phyloP scores from a whole-genome alignment of 2,888 invertebrate genomes.

The Plemyria rubiginata region DNA sequence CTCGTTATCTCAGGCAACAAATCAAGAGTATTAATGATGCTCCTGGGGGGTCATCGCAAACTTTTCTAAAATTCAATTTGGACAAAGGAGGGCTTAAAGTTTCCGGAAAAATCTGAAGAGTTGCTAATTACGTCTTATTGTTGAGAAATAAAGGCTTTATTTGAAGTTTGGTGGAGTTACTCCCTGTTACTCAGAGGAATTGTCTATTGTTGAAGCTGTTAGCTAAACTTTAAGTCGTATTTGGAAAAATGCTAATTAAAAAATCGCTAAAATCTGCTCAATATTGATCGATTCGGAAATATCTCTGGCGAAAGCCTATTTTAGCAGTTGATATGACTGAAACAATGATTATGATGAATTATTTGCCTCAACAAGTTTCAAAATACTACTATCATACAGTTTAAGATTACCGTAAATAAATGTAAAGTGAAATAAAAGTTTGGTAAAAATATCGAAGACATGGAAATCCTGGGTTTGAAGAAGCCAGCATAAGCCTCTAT shows the following conservation, averaged over 20 bases:
- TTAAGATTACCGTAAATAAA: too few relatives aligned
- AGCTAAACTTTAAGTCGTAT: not conserved
- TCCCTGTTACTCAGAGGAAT: not conserved
- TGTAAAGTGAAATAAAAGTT: too few relatives aligned
- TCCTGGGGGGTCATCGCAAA: slow-evolving; percentile 55
- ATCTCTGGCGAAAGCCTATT: not conserved
- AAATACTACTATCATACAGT: too few relatives aligned
- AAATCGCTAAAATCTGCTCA: not conserved
- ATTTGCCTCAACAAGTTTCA: too few relatives aligned
- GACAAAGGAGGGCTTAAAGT: slow-evolving; percentile 61
- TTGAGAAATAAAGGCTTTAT: slow-evolving; percentile 74
- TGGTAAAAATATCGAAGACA: too few relatives aligned
- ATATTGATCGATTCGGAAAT: not conserved
- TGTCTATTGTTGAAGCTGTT: slow-evolving; percentile 17
- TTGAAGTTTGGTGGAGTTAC: slow-evolving; percentile 55
- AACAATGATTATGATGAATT: too few relatives aligned
- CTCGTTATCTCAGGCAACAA: slow-evolving; percentile 35
- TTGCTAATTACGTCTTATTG: slow-evolving; percentile 75
- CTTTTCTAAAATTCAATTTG: slow-evolving; percentile 48
- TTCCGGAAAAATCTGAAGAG: slow-evolving; percentile 58
- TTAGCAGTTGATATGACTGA: too few relatives aligned
- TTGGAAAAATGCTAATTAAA: not conserved
- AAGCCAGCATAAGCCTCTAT: too few relatives aligned
- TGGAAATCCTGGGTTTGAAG: too few relatives aligned
- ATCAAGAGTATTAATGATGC: slow-evolving; percentile 60